phyloP scores from a whole-genome alignment of 2,113 vertebrate genomes.

The Corythornis cristatus region DNA sequence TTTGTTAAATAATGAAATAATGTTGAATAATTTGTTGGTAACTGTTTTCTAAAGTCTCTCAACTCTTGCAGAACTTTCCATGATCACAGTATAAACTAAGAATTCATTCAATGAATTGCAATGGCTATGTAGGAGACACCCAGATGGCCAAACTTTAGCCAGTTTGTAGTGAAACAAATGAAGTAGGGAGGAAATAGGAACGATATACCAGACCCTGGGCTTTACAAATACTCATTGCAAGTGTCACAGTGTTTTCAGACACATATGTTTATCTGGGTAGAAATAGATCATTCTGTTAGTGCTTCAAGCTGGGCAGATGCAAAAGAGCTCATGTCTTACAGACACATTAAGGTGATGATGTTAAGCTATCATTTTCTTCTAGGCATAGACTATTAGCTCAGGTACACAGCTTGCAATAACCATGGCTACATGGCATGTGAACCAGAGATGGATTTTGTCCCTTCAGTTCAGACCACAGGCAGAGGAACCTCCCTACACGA shows the following conservation, averaged over 20 bases:
- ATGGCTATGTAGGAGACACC: not conserved
- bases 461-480: not conserved
- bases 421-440: rapidly evolving
- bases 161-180: not conserved
- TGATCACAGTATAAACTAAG: not conserved
- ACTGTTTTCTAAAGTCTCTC: not conserved
- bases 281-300: not conserved
- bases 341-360: not conserved
- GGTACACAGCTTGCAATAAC: not conserved
- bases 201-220: not conserved
- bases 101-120: not conserved
- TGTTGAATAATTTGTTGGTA: not conserved
- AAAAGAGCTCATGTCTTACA: not conserved
- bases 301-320: not conserved
- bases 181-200: not conserved
- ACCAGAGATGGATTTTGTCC: not conserved
- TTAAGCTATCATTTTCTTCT: not conserved
- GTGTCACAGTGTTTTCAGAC: not conserved
- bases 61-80: not conserved
- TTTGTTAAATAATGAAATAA: not conserved
- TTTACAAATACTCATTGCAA: not conserved
- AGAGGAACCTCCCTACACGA: not conserved
- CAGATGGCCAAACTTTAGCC: not conserved
- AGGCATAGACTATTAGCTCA: not conserved
- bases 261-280: not conserved